Conservation (phyloP, 2,888 invertebrate genomes). For the Zaprionus obscuricornis region DNA sequence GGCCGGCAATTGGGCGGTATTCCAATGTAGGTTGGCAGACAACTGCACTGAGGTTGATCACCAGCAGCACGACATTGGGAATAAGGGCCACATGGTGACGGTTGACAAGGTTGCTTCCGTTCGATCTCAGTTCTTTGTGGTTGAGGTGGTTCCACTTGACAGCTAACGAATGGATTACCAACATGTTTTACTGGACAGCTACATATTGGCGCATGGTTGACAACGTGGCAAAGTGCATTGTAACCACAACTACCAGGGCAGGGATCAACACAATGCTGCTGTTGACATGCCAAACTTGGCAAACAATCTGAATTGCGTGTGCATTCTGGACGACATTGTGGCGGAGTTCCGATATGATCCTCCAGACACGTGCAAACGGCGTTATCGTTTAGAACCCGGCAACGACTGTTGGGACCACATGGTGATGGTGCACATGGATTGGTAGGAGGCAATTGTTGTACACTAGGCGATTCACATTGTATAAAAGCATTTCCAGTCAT, state of each 20-base stretch:
- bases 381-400: constrained; percentile 84
- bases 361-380: constrained; percentile 91
- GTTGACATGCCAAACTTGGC: constrained; percentile 89
- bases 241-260: constrained; percentile 91
- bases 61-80: constrained; percentile 84
- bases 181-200: constrained; percentile 87
- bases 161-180: constrained; percentile 91
- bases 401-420: constrained; percentile 91
- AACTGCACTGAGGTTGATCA: constrained; percentile 85
- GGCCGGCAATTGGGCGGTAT: constrained; percentile 88
- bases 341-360: constrained; percentile 90
- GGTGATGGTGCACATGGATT: constrained; percentile 89
- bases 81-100: constrained; percentile 85
- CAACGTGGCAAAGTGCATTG: constrained; percentile 88
- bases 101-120: constrained; percentile 83
- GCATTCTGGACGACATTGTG: constrained; percentile 91
- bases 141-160: constrained; percentile 83
- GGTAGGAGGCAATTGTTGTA: constrained; percentile 60
- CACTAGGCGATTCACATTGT: constrained; percentile 83
- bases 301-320: constrained; percentile 90
- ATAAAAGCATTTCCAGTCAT: constrained; percentile 90
- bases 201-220: constrained; percentile 92
- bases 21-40: constrained; percentile 87
- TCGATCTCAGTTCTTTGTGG: constrained; percentile 42
- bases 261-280: constrained; percentile 91